phyloP scores from a whole-genome alignment of 2,113 vertebrate species.

The Python bivittatus region DNA sequence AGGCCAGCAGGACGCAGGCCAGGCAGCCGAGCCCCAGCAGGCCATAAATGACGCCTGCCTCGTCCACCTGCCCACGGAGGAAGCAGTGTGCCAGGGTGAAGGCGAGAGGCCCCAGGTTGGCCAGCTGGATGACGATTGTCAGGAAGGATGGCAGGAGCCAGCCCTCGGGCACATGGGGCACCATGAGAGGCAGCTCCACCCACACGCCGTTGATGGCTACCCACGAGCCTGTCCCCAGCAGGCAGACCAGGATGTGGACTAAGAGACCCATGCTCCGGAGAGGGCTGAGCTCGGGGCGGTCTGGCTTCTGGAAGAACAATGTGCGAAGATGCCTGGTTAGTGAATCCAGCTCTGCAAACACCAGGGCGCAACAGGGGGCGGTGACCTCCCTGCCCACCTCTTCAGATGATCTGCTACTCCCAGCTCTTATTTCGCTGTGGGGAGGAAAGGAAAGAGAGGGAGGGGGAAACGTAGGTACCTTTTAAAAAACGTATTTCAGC shows the following conservation, averaged over 20 bases:
- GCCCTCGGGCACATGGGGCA: conserved; percentile 79
- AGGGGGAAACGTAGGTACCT: neutral
- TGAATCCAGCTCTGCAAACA: neutral
- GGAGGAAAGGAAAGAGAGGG: neutral
- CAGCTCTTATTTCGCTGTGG: neutral
- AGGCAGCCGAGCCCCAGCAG: conserved; percentile 70
- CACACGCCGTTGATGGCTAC: conserved; percentile 84
- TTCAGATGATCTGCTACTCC: neutral
- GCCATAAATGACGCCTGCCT: conserved; percentile 68
- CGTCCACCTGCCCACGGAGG: conserved; percentile 67
- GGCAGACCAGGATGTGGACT: conserved; percentile 75
- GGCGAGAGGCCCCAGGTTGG: conserved; percentile 80
- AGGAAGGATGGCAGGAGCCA: conserved; percentile 85
- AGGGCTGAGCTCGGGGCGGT: rapidly evolving
- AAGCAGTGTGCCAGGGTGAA: conserved; percentile 78
- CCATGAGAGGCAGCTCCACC: conserved; percentile 83
- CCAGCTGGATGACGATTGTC: conserved; percentile 80
- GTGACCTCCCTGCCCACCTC: neutral
- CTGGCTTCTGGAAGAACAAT: neutral
- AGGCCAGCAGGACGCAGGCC: conserved; percentile 76
- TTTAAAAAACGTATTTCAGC: neutral
- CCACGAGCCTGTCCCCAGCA: conserved; percentile 85
- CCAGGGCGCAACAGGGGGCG: neutral
- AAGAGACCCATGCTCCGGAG: conserved; percentile 67
- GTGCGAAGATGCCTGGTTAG: too few species aligned